Conservation (phyloP, 2,888 invertebrate genomes). For the Agelastica alni region DNA sequence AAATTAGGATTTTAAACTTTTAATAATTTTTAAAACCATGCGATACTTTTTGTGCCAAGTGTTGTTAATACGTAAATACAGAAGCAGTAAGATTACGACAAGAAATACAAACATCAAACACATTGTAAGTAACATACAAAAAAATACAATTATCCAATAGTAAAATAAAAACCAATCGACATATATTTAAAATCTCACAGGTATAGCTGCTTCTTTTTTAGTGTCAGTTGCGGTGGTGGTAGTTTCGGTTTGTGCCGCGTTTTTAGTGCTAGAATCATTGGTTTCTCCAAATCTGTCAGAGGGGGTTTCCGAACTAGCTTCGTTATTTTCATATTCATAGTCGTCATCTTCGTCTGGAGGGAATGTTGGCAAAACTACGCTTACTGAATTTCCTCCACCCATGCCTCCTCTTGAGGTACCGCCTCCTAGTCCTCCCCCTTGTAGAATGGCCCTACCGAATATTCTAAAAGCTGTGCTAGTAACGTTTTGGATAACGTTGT, state of each 20-base stretch:
- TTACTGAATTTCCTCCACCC: conserved; percentile 61
- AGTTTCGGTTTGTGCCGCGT: neutral
- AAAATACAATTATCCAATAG: neutral
- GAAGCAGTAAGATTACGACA: neutral
- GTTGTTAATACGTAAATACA: no score
- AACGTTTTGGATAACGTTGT: conserved; percentile 76
- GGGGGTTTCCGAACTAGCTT: conserved; percentile 17
- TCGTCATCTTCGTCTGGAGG: conserved; percentile 70
- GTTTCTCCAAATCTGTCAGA: neutral
- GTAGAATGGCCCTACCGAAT: conserved; percentile 74
- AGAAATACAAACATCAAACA: neutral
- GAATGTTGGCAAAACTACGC: conserved; percentile 69
- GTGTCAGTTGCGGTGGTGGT: neutral
- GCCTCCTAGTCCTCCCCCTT: conserved; percentile 62
- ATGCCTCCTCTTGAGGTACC: conserved; percentile 56
- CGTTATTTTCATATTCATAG: conserved; percentile 59
- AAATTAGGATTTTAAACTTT: no score
- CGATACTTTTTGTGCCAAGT: no score
- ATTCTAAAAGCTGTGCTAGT: conserved; percentile 73
- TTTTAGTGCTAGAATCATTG: no score
- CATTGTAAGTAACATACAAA: neutral
- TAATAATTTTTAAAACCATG: no score
- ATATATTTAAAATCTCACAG: conserved; percentile 23
- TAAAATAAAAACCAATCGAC: conserved; percentile 5
- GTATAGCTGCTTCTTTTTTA: neutral